Percentiles rank a stretch among this genome's conserved stretches.
Conservation (phyloP, 2,888 invertebrate species). For the Hypena proboscidalis region DNA sequence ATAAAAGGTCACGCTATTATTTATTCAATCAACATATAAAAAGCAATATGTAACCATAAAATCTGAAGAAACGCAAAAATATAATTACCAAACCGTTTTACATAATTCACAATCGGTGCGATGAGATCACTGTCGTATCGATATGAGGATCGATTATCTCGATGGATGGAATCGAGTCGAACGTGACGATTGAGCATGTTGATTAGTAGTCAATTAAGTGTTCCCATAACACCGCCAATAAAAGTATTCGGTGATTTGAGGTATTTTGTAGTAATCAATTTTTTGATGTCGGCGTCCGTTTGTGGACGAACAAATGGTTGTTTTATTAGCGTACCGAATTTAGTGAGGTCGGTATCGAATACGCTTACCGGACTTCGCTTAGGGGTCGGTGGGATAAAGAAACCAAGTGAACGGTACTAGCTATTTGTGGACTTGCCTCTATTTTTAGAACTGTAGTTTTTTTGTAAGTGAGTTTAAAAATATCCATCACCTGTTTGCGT, state of each 20-base stretch:
- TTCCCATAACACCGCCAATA: conserved; percentile 81
- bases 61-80: conserved; percentile 38
- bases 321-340: conserved; percentile 84
- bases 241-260: conserved; percentile 80
- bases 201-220: conserved; percentile 81
- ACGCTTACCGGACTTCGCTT: conserved; percentile 57
- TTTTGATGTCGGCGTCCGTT: conserved; percentile 79
- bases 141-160: conserved; percentile 50
- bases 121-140: conserved; percentile 57
- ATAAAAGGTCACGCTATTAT: conserved; percentile 39
- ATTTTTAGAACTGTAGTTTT: not conserved
- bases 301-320: conserved; percentile 72
- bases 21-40: conserved; percentile 43
- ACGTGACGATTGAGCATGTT: conserved; percentile 54
- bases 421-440: not conserved
- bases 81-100: conserved; percentile 43
- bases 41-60: conserved; percentile 42
- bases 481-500: no score
- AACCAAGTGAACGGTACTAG: conserved; percentile 12
- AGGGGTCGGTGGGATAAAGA: conserved; percentile 39
- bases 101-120: conserved; percentile 45
- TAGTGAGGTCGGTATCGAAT: conserved; percentile 70
- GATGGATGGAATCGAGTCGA: conserved; percentile 49
- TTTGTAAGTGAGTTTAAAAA: no score
- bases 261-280: conserved; percentile 85